Conservation (phyloP, 1,140 invertebrate genomes). For the Cotesia vestalis region DNA sequence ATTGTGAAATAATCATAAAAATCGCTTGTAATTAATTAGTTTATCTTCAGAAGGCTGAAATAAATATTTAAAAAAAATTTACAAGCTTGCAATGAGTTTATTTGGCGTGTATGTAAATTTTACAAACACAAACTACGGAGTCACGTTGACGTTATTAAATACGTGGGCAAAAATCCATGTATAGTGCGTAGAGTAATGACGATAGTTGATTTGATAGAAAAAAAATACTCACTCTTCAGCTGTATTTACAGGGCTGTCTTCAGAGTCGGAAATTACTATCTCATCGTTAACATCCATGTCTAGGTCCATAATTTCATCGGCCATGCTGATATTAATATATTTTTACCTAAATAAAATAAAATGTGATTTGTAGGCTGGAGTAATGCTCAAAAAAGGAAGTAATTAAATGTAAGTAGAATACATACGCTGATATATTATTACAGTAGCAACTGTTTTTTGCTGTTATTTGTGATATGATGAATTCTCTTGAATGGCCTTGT, state of each 20-base stretch:
- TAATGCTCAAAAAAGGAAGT: not conserved
- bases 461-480: not conserved
- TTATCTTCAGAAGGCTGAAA: too few relatives aligned
- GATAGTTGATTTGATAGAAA: not conserved
- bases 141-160: not conserved
- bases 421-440: too few relatives aligned
- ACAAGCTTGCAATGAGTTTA: too few relatives aligned
- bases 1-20: not conserved
- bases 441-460: not conserved
- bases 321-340: slow-evolving; percentile 4
- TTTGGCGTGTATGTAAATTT: too few relatives aligned
- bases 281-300: slow-evolving; percentile 23
- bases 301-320: slow-evolving; percentile 1
- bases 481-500: not conserved
- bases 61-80: too few relatives aligned
- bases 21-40: too few relatives aligned
- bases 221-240: slow-evolving; percentile 9
- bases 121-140: too few relatives aligned
- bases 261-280: not conserved
- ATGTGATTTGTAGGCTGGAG: not conserved
- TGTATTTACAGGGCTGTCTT: not conserved
- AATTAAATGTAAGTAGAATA: not conserved
- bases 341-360: too few relatives aligned
- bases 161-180: not conserved
- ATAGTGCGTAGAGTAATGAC: not conserved